Evolutionary conservation across 2,113 vertebrate genomes (phyloP).

Genomic region (Dicerorhinus sumatrensis): DNA sequence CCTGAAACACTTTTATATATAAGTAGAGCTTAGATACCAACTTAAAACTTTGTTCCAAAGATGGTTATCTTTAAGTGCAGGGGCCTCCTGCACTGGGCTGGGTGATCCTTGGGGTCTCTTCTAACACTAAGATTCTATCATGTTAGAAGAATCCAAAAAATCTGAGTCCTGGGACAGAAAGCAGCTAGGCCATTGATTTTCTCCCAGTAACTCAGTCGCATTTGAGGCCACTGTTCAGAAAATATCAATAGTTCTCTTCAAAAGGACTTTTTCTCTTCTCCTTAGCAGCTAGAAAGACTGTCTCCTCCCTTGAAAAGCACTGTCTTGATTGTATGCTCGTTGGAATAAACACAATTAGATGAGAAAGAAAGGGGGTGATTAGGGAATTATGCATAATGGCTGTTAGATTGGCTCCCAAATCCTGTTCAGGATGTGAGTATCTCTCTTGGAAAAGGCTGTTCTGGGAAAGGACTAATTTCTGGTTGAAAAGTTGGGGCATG

Average conservation of each 20-base stretch:
- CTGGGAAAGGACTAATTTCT: conserved; percentile 61
- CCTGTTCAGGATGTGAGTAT: conserved; percentile 46
- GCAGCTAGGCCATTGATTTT: conserved; percentile 60
- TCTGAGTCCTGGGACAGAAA: background rate
- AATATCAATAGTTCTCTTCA: conserved; percentile 73
- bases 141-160: background rate
- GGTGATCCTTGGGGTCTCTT: background rate
- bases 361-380: conserved; percentile 82
- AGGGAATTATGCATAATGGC: conserved; percentile 84
- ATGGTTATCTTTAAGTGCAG: background rate
- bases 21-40: background rate
- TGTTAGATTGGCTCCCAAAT: conserved; percentile 79
- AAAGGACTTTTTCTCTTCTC: conserved; percentile 69
- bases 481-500: conserved; percentile 31
- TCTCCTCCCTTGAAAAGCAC: conserved; percentile 77
- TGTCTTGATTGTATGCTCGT: conserved; percentile 80
- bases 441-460: conserved; percentile 57
- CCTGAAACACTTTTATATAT: background rate
- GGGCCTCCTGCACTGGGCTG: background rate
- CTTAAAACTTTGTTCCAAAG: background rate
- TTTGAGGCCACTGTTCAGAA: conserved; percentile 59
- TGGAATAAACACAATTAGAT: conserved; percentile 84
- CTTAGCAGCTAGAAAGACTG: conserved; percentile 71
- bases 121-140: background rate
- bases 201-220: conserved; percentile 63